A percentile compares a stretch with the other conserved stretches of the same genome.
Conservation (phyloP, 2,797 vertebrate genomes). For the Chaunax sp. region DNA sequence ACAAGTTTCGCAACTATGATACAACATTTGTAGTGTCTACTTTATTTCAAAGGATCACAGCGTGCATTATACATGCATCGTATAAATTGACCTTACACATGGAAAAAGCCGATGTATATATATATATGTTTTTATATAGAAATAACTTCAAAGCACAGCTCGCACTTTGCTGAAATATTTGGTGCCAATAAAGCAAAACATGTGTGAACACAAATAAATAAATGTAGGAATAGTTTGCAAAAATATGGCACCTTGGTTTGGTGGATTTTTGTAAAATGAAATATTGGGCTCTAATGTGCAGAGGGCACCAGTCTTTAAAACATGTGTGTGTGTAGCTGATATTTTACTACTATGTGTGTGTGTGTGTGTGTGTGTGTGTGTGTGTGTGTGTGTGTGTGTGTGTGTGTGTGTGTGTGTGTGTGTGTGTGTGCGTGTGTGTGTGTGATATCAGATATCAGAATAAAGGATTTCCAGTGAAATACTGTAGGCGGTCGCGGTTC, state of each 20-base stretch:
- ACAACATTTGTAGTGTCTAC: conserved; percentile 57
- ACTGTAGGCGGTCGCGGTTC: conserved; percentile 97
- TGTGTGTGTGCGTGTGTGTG: conserved; percentile 33
- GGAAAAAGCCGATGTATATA: conserved; percentile 27
- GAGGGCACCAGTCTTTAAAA: conserved; percentile 39
- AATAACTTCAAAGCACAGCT: conserved; percentile 63
- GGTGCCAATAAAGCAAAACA: conserved; percentile 58
- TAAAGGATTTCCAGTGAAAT: conserved; percentile 98
- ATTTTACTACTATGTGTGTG: conserved; percentile 7
- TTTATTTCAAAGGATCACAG: conserved; percentile 80
- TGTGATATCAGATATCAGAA: conserved; percentile 83
- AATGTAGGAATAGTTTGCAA: conserved; percentile 55
- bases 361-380: conserved; percentile 36
- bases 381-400: conserved; percentile 34
- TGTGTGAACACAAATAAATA: conserved; percentile 64
- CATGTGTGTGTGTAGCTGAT: conserved; percentile 5
- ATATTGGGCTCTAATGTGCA: conserved; percentile 15
- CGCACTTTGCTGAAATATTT: conserved; percentile 43
- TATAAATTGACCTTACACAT: conserved; percentile 77
- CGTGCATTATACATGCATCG: conserved; percentile 80
- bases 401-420: conserved; percentile 35
- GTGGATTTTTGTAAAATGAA: conserved; percentile 24
- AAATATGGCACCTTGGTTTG: conserved; percentile 41
- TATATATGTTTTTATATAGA: conserved; percentile 54
- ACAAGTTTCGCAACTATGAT: conserved; percentile 50